Base-by-base conservation (phyloP, 2,113 vertebrate species). In the Eublepharis macularius region DNA sequence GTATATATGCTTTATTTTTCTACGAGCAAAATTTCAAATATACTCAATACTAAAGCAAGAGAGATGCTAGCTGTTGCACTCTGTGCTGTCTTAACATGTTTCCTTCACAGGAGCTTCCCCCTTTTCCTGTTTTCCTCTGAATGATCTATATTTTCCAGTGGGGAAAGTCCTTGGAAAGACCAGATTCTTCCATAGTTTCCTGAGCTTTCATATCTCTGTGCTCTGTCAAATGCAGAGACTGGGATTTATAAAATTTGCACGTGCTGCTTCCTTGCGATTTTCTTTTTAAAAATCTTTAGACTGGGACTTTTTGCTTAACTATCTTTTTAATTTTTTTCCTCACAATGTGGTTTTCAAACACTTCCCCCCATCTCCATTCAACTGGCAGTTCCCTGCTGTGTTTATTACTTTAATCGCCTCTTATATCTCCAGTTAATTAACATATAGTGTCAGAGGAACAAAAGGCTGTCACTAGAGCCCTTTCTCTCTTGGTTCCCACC, bases 381-480 rank as follows among this genome's bases (percentile, higher is more conserved):
- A 63, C 43, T 86, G 36, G 74, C 60, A 80, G 80, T 51, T 51
- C 36, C 51, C 29, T 83, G 41, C 7, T 17, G n/a, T 85, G 74
- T 74, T 84, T 90, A 3, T 83, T 75, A 77, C 90, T 90, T 87
- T 82, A 21, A 76, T 13, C 76, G 82, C 83, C 77, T 69, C 26
- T 90, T 0, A 0, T 41, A 47, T 45, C 88, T 80, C 12, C 5
- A 45, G n/a, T 90, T 92, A 84, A 86, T 87, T 79, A 86, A 85
- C 51, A 86, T 85, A 83, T 76, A 0, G 63, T 72, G 83, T 81
- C 81, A 88, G 17, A 41, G 54, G 77, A 79, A 21, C 54, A 85
- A 72, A 81, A 91, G 78, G 36, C 17, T 84, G 79, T 81, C 80
- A 84, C 45, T 54, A 65, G 21, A 70, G 66, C 17, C 29, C 24